Evolutionary conservation across 1,140 invertebrate genomes (phyloP), one percentile per base, ranked within the genome.

Genomic region (Amphibalanus amphitrite): DNA sequence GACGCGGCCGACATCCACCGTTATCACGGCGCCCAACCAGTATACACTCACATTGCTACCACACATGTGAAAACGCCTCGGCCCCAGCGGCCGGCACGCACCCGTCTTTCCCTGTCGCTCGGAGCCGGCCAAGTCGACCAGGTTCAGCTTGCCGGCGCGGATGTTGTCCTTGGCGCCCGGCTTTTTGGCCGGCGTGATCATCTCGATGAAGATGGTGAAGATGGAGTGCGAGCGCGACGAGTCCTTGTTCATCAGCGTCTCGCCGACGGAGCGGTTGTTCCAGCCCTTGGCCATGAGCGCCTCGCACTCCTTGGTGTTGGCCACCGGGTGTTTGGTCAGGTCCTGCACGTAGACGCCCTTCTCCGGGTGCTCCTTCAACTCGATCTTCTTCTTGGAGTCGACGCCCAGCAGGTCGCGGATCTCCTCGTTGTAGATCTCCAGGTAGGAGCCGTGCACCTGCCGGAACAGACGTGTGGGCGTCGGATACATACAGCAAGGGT

Each of bases 341-440:
- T 72, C 88, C 76, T 85, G 82, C 1, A 93, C 89, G 77, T 89
- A 90, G n/a, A 93, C 87, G 28, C 91, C 91, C 76, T 86, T 85
- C 64, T 90, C 90, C 0, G 88, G 84, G 76, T 88, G 84, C 80
- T 94, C 92, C 78, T 92, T 91, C 8, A 93, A 81, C 28, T 88
- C 86, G n/a, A 92, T 78, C 76, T 86, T 87, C 69, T 82, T 82
- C 78, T 87, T 87, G 20, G 78, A 79, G 76, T 89, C 85, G 65
- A 85, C 82, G 6, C 89, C 87, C 0, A 93, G 79, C 13, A 93
- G 80, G 79, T 92, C 92, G 67, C 74, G 67, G 23, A 76, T 77
- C 73, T 85, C 83, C 81, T 95, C 92, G 81, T 94, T 95, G 81
- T 95, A 95, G 68, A 95, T 95, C 80, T 97, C 94, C 65, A 96